Base-by-base conservation (phyloP, 2,113 vertebrate species). In the Turnix velox region DNA sequence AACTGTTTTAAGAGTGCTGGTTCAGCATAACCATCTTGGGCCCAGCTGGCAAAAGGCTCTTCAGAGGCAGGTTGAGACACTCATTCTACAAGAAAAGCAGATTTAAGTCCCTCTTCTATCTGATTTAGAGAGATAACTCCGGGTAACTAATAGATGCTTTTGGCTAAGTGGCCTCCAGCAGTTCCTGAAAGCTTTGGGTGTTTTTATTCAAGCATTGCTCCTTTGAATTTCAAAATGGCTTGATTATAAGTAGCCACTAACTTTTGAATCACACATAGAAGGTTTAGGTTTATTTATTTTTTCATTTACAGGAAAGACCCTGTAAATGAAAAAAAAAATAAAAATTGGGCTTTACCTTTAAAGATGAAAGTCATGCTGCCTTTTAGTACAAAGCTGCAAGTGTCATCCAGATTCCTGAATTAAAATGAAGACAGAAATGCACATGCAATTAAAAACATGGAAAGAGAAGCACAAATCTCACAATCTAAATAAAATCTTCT, bases 71-170 rank as follows among this genome's bases (percentile, higher is more conserved):
- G 81, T 62, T 91, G 81, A 94, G 90, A 68, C 62, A 89, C 61
- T 88, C 51, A 37, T 40, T 89, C 57, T 62, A 68, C 0, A 4
- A 92, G 66, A 83, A 91, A 95, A 85, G 71, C 67, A 85, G 58
- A 91, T 95, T 65, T 89, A 91, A 95, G 67, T 93, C 67, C 84
- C 84, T 95, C 63, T 92, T 95, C 87, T 92, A 45, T 73, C 45
- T 89, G 71, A 94, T 91, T 82, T 95, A 92, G 66, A 95, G 58
- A 84, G 62, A 82, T 93, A 91, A 90, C 92, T 95, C 78, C 76
- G 94, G 78, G 84, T 91, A 74, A 92, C 87, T 94, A 95, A 91
- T 92, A 90, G 84, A 62, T 90, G 58, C 67, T 91, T 94, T 91
- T 83, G 90, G 62, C 66, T 93, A 62, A 95, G 95, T 89, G 95